Conservation (phyloP, 2,888 invertebrate genomes). For the Ophion costatus region DNA sequence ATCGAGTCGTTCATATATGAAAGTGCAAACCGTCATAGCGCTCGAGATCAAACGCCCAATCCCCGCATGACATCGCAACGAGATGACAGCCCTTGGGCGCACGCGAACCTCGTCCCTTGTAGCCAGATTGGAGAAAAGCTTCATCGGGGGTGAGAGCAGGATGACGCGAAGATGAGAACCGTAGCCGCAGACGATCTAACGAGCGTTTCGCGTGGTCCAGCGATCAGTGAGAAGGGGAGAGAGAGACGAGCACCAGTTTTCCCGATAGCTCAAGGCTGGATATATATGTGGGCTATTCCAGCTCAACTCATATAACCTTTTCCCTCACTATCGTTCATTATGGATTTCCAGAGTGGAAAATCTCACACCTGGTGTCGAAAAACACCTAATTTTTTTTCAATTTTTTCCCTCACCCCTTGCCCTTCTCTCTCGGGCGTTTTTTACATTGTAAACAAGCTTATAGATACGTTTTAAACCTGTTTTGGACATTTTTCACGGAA, state of each 20-base stretch:
- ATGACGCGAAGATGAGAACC: constrained; percentile 51
- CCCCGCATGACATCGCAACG: neutral
- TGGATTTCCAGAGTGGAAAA: too few relatives aligned
- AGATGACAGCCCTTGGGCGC: constrained; percentile 12
- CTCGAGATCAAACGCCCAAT: neutral
- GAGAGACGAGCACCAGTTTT: constrained; percentile 9
- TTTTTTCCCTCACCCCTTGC: too few relatives aligned
- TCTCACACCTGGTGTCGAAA: too few relatives aligned
- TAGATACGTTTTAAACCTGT: too few relatives aligned
- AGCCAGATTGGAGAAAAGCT: constrained; percentile 26
- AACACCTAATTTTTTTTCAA: too few relatives aligned
- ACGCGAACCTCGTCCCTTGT: neutral
- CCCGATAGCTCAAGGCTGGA: constrained; percentile 14
- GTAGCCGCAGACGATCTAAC: constrained; percentile 66
- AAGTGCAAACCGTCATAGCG: too few relatives aligned
- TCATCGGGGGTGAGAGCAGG: constrained; percentile 23
- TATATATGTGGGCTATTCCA: neutral
- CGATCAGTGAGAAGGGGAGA: constrained; percentile 16
- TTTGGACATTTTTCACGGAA: too few relatives aligned
- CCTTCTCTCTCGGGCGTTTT: too few relatives aligned
- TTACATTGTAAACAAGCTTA: too few relatives aligned
- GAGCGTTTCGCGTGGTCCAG: constrained; percentile 66
- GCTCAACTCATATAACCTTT: too few relatives aligned
- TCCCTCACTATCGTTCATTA: too few relatives aligned
- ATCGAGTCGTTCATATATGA: too few relatives aligned